Percentiles rank a stretch among this genome's conserved stretches.
phyloP scores from a whole-genome alignment of 2,888 invertebrate genomes.

The Chironomus tentans region DNA sequence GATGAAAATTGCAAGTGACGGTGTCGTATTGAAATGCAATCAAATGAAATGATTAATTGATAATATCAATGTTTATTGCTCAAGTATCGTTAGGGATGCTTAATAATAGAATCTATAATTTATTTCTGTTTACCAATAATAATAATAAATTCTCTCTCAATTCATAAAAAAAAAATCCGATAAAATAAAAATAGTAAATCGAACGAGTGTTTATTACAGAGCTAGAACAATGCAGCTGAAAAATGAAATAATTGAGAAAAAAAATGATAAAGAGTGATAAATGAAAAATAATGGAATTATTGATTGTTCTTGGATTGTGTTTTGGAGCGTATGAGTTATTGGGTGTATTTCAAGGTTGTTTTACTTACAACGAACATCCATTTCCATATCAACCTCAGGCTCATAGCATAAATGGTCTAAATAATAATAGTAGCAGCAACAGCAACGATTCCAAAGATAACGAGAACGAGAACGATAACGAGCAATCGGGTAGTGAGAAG shows the following conservation, averaged over 20 bases:
- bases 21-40: too few relatives aligned
- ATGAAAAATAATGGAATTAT: slow-evolving; percentile 50
- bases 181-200: not conserved
- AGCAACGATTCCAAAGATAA: slow-evolving; percentile 28
- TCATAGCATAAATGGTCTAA: not conserved
- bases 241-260: not conserved
- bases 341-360: slow-evolving; percentile 51
- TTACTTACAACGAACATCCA: slow-evolving; percentile 34
- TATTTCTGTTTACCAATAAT: too few relatives aligned
- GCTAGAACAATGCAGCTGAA: not conserved
- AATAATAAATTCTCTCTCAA: too few relatives aligned
- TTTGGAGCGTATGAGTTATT: slow-evolving; percentile 58
- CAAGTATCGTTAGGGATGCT: too few relatives aligned
- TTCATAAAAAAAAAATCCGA: too few relatives aligned
- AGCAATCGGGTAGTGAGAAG: not conserved
- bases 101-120: too few relatives aligned
- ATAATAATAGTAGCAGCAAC: not conserved
- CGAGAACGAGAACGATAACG: slow-evolving; percentile 14
- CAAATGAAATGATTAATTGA: too few relatives aligned
- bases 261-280: slow-evolving; percentile 13
- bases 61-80: too few relatives aligned
- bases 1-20: too few relatives aligned
- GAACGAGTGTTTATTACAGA: too few relatives aligned
- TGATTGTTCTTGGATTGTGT: slow-evolving; percentile 56
- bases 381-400: slow-evolving; percentile 37